These are phyloP conservation scores for Athene noctua DNA, from an alignment of 2,113 vertebrate species.

Conservation along the genomic window DNA sequence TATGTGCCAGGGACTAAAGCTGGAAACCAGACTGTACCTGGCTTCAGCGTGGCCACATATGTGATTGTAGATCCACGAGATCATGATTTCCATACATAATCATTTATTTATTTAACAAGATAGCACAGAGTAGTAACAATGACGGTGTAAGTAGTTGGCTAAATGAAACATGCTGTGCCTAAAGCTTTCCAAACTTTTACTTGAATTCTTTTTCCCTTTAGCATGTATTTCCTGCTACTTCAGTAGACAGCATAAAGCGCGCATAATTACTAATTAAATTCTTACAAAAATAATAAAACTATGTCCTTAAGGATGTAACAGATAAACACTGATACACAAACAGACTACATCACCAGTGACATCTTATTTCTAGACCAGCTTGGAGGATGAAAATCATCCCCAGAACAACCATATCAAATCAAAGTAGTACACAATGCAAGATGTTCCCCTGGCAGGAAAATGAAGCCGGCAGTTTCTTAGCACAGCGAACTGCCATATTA, in stretches of 20 bases:
- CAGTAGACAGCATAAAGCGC: neutral
- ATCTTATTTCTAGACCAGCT: constrained; percentile 20
- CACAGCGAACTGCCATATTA: neutral
- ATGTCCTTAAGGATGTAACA: constrained; percentile 46
- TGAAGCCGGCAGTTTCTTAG: neutral
- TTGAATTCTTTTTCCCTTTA: neutral
- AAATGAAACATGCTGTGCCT: neutral
- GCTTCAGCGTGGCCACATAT: neutral
- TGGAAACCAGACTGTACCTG: neutral
- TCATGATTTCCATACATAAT: neutral
- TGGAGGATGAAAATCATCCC: constrained; percentile 36
- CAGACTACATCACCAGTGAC: constrained; percentile 31
- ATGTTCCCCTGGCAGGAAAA: neutral
- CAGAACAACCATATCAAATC: neutral
- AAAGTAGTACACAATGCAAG: neutral
- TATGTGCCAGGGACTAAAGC: neutral
- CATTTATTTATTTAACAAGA: neutral
- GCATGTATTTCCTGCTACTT: constrained; percentile 19
- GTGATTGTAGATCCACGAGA: neutral
- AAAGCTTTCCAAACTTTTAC: neutral
- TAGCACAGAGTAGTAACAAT: neutral
- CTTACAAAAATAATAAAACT: constrained; percentile 41
- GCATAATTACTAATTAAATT: constrained; percentile 58
- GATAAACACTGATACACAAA: constrained; percentile 22
- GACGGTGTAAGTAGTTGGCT: neutral